Conservation (phyloP, 2,113 vertebrate species). For the Megaceryle maxima region DNA sequence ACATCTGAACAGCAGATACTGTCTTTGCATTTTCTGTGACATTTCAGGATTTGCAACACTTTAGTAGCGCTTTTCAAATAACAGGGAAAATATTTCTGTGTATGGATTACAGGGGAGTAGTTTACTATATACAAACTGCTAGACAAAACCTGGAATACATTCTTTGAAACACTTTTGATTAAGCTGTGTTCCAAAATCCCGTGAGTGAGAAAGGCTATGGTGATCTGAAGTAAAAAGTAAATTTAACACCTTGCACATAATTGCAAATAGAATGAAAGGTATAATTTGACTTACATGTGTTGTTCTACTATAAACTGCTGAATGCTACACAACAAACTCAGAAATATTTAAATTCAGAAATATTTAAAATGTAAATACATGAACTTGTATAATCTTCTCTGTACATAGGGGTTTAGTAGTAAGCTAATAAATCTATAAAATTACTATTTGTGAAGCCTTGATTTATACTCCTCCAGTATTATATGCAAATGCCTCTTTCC, state of each 20-base stretch:
- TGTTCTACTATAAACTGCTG: neutral
- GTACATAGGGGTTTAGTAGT: neutral
- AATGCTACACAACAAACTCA: neutral
- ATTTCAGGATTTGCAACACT: neutral
- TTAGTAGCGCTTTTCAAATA: neutral
- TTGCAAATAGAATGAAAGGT: neutral
- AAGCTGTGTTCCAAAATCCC: neutral
- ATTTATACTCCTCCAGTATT: neutral
- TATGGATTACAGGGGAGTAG: neutral
- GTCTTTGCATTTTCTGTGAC: neutral
- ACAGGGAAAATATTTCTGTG: neutral
- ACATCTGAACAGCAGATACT: neutral
- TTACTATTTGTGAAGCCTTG: neutral
- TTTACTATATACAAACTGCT: neutral
- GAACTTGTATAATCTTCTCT: neutral
- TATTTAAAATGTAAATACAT: neutral
- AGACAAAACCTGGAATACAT: neutral
- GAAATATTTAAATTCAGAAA: neutral
- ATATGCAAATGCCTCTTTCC: neutral
- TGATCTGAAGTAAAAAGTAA: neutral
- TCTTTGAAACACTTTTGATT: neutral
- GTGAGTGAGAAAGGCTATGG: neutral
- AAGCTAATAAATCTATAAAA: neutral
- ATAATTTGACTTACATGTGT: neutral
- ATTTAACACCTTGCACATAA: neutral